Evolutionary conservation across 2,113 vertebrate genomes (phyloP).

Genomic region (Microcebus jonahi): DNA sequence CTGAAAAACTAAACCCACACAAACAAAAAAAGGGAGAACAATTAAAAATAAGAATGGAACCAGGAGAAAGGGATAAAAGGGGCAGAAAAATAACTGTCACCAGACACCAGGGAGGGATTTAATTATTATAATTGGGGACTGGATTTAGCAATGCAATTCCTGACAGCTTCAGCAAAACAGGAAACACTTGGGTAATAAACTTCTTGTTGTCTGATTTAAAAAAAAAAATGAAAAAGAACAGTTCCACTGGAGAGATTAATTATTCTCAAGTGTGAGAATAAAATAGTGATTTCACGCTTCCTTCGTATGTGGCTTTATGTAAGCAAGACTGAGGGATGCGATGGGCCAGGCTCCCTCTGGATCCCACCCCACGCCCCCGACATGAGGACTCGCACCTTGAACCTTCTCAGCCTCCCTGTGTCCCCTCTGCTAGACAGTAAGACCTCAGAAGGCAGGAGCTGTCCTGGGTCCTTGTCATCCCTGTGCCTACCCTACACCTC

Average conservation of each 20-base stretch:
- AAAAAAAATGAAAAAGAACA: not conserved
- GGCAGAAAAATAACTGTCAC: not conserved
- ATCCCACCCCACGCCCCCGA: not conserved
- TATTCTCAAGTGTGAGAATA: not conserved
- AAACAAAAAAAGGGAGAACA: not conserved
- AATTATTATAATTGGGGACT: not conserved
- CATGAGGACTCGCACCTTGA: fast-evolving
- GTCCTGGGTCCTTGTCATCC: not conserved
- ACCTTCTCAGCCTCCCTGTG: not conserved
- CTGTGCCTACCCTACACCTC: not conserved
- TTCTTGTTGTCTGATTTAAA: not conserved
- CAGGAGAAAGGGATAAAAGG: not conserved
- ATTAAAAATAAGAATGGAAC: constrained; percentile 18
- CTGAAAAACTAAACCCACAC: constrained; percentile 7
- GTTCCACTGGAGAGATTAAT: not conserved
- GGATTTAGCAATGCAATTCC: not conserved
- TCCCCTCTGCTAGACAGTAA: not conserved
- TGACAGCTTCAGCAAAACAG: not conserved
- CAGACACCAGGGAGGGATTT: not conserved
- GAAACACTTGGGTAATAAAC: not conserved
- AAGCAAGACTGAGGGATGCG: not conserved
- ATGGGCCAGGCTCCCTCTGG: fast-evolving
- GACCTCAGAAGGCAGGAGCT: not conserved
- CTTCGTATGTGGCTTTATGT: not conserved
- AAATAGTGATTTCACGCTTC: not conserved